A percentile compares a stretch with the other conserved stretches of the same genome.
phyloP scores from a whole-genome alignment of 1,140 invertebrate species.

The Solen grandis region DNA sequence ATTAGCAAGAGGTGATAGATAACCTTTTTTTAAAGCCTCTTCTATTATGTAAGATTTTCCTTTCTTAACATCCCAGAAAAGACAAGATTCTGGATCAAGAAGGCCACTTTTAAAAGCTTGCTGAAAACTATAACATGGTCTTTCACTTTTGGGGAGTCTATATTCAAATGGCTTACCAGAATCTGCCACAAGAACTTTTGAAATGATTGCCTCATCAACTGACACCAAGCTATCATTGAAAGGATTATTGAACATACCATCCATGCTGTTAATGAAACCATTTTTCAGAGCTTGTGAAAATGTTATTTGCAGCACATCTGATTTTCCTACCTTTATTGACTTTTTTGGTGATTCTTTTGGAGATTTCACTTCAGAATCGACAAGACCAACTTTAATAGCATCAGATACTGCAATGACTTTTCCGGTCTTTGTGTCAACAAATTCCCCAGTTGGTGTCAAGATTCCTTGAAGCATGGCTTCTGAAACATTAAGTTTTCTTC shows the following conservation, averaged over 20 bases:
- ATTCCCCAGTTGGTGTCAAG: slow-evolving; percentile 76
- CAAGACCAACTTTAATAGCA: slow-evolving; percentile 89
- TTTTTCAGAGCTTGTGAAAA: slow-evolving; percentile 90
- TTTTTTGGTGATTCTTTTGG: slow-evolving; percentile 25
- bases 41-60: slow-evolving; percentile 88
- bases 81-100: slow-evolving; percentile 70
- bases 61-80: slow-evolving; percentile 88
- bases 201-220: slow-evolving; percentile 87
- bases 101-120: slow-evolving; percentile 69
- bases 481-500: slow-evolving; percentile 64
- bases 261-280: slow-evolving; percentile 89
- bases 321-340: too few species aligned
- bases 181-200: slow-evolving; percentile 88
- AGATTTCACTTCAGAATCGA: slow-evolving; percentile 84
- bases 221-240: slow-evolving; percentile 87
- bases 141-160: slow-evolving; percentile 61
- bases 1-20: slow-evolving; percentile 69
- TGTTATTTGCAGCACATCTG: slow-evolving; percentile 83
- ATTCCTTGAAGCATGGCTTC: slow-evolving; percentile 78
- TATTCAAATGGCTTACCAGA: slow-evolving; percentile 83
- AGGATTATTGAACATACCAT: slow-evolving; percentile 90
- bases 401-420: slow-evolving; percentile 88
- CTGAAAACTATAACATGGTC: slow-evolving; percentile 70
- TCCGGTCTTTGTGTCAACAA: slow-evolving; percentile 89
- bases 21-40: slow-evolving; percentile 84